A percentile compares a stretch with the other conserved stretches of the same genome.
Conservation (phyloP, 2,888 invertebrate genomes). For the Pimpla rufipes region DNA sequence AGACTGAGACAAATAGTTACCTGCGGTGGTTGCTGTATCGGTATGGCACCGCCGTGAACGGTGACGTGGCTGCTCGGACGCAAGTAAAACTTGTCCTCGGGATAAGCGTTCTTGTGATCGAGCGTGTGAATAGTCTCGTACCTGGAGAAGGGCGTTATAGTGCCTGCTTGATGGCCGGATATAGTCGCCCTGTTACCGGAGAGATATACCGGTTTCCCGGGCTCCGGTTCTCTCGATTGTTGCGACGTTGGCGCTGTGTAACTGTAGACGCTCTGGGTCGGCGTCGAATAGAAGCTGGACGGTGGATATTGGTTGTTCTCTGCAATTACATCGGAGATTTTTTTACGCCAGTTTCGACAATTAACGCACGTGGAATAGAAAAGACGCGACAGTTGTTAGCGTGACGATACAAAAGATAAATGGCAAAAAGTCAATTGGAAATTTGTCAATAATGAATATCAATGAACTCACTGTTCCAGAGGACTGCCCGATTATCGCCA, state of each 20-base stretch:
- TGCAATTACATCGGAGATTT: conserved; percentile 69
- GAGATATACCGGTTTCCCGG: conserved; percentile 81
- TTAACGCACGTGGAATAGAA: background rate
- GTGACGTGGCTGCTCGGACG: conserved; percentile 87
- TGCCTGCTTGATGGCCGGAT: conserved; percentile 81
- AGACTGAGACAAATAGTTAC: conserved; percentile 76
- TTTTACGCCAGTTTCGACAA: conserved; percentile 21
- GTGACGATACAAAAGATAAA: conserved; percentile 14
- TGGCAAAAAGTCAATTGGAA: background rate
- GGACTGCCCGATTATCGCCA: conserved; percentile 92
- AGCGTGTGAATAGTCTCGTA: conserved; percentile 80
- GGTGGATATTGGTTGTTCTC: conserved; percentile 84
- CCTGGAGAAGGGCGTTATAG: conserved; percentile 56
- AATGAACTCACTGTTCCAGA: conserved; percentile 93
- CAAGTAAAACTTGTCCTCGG: conserved; percentile 85
- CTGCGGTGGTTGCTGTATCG: conserved; percentile 87
- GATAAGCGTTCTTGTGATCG: conserved; percentile 83
- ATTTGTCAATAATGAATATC: conserved; percentile 1
- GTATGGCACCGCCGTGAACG: conserved; percentile 87
- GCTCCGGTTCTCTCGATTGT: conserved; percentile 80
- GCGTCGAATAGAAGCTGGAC: conserved; percentile 83
- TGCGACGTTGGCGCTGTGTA: conserved; percentile 83
- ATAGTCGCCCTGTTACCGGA: conserved; percentile 79
- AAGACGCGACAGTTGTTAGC: background rate
- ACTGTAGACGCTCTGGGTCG: conserved; percentile 83